Conservation (phyloP, 2,797 vertebrate species). For the Gadopsis marmoratus region DNA sequence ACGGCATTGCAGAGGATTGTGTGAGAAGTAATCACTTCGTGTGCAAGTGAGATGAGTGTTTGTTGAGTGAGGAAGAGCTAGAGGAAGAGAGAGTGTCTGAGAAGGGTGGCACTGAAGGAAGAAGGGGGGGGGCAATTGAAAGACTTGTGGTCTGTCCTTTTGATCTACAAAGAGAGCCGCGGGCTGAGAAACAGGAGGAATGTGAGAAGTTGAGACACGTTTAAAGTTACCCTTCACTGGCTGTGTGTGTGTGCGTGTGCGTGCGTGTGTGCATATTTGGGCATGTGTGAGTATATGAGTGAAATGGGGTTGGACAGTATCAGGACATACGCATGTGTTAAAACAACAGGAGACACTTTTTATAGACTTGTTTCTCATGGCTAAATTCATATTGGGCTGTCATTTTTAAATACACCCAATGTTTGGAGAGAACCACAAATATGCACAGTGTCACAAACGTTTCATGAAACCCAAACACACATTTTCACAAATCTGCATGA, state of each 20-base stretch:
- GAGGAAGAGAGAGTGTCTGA: conserved; percentile 49
- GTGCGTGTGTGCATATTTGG: conserved; percentile 15
- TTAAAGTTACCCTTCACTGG: conserved; percentile 73
- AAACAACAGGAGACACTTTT: not conserved
- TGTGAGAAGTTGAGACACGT: conserved; percentile 79
- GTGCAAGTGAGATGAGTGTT: conserved; percentile 36
- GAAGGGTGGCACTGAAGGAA: conserved; percentile 67
- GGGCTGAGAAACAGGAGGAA: conserved; percentile 79
- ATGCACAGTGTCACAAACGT: not conserved
- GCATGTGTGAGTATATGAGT: conserved; percentile 18
- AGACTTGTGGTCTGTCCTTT: conserved; percentile 76
- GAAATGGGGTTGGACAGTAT: conserved; percentile 18
- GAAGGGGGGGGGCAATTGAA: conserved; percentile 66
- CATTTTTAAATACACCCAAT: not conserved
- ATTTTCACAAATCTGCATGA: not conserved
- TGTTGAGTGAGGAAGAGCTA: conserved; percentile 35
- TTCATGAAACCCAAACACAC: not conserved
- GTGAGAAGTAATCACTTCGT: conserved; percentile 17
- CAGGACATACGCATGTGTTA: not conserved
- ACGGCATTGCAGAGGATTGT: conserved; percentile 1
- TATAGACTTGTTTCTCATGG: not conserved
- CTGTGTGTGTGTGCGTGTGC: conserved; percentile 21
- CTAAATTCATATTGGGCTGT: not conserved
- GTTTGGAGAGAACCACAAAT: not conserved
- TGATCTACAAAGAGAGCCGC: conserved; percentile 81